Base-by-base conservation (phyloP, 1,140 invertebrate genomes). In the Trachymyrmex cornetzi region DNA sequence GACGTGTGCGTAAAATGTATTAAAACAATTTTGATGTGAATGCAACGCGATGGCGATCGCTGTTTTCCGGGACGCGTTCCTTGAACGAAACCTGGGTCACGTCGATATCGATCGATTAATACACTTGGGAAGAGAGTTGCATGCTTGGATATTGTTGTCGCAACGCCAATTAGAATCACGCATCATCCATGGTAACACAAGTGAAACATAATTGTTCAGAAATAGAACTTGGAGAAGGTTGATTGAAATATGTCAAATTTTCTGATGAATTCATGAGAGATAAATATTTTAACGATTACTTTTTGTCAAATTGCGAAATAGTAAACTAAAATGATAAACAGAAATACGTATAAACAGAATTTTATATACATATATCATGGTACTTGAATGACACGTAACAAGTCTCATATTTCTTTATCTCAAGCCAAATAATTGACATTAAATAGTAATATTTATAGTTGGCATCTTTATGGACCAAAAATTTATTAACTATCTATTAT, bases 51-150 rank as follows among this genome's bases (percentile, higher is more conserved):
- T 61, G 27, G 44, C 53, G 24, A 74, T 74, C 24, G 74, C 75
- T 86, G 30, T 72, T 88, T 86, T 64, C 61, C 61, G 53, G 57
- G 48, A 88, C 53, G 61, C 50, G 24, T 61, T 84, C 24, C 57
- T 38, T 64, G 27, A 85, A 63, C 48, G 66, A 59, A n/a, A 81
- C 72, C 27, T 75, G 61, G 64, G 86, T 90, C 86, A 89, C 69
- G 87, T 82, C 86, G 69, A 57, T 90, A 66, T 85, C 90, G 88
- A 89, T 92, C 89, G 88, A 91, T 92, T 82, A 85, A 92, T 90
- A 63, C 38, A 44, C 55, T 79, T 84, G 48, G 48, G 30, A 64
- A 55, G 38, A 44, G 38, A 44, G 48, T 79, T 77, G 72, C 71
- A 77, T 57, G 71, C 61, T 22, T 30, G 48, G 59, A 61, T 77